Base-by-base conservation (phyloP, 2,113 vertebrate species). In the Orthonyx spaldingii region DNA sequence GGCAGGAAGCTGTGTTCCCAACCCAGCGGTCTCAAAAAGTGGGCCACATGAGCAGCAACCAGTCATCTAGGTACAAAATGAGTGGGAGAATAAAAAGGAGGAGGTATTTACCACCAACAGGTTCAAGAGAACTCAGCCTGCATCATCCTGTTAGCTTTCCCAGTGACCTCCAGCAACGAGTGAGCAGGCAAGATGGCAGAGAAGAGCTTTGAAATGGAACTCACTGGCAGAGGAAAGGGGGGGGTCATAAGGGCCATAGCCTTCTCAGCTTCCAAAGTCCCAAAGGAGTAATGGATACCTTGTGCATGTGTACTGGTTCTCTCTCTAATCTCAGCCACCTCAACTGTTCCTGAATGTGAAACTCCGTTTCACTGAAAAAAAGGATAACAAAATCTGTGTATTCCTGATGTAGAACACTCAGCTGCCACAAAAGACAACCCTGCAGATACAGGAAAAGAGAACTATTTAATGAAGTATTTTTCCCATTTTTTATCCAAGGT, bases 171-270 rank as follows among this genome's bases (percentile, higher is more conserved):
- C 69, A 68, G 70, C 37, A 65, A 6, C 1, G 0, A 71, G 17
- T 3, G 10, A 79, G 57, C 59, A 44, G 27, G 42, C 66, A 28
- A 60, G n/a, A 37, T 6, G 10, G 35, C 11, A 24, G 17, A 76
- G 49, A 64, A 53, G 16, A 52, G 59, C 71, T 69, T 2, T 65
- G 42, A 83, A 65, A 37, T 76, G 47, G 27, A 95, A 47, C 33
- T 71, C 47, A 14, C 15, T 57, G 53, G 47, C 20, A 69, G 37
- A 80, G 33, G 37, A 59, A 61, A n/a, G 4, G 4, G 16, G 16
- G 6, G 8, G 3, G 32, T 69, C 2, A 0, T 27, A 47, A 60
- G 17, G 15, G 41, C 26, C 1, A 0, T 5, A 72, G 41, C 23
- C 22, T 61, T 64, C 56, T 69, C 30, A 59, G 24, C 37, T 80